Percentiles rank a stretch among this genome's conserved stretches.
These are phyloP conservation scores for Protobothrops mucrosquamatus DNA, from an alignment of 2,113 vertebrate genomes.

Conservation along the genomic window DNA sequence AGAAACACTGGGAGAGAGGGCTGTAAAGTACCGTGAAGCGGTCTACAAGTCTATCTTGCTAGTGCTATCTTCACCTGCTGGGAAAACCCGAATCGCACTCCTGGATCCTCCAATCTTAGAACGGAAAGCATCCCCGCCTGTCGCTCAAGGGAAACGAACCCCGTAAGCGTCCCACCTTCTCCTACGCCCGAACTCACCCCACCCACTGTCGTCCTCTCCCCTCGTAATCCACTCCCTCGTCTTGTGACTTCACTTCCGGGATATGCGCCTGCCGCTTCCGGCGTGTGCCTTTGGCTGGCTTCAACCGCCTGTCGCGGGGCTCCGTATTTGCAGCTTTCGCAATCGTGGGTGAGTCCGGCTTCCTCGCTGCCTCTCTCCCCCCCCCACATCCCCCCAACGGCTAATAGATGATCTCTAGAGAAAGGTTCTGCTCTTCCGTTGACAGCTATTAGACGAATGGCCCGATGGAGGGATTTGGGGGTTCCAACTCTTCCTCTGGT, in stretches of 20 bases:
- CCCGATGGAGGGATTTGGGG: background rate
- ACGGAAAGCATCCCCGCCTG: background rate
- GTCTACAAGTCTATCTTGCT: too few relatives aligned
- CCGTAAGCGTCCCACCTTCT: background rate
- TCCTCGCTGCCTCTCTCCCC: background rate
- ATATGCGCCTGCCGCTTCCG: background rate
- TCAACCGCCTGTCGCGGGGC: background rate
- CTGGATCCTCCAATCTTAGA: background rate
- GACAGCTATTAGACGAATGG: too few relatives aligned
- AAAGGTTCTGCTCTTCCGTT: background rate
- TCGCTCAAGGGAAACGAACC: background rate
- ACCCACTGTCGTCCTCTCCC: background rate
- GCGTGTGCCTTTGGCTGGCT: too few relatives aligned
- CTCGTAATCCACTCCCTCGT: background rate
- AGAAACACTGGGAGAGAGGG: too few relatives aligned
- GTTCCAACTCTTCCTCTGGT: background rate
- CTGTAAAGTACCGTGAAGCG: too few relatives aligned
- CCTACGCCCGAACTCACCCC: background rate
- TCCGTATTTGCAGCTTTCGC: background rate
- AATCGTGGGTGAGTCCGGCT: background rate
- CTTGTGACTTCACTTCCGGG: background rate
- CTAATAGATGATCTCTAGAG: background rate
- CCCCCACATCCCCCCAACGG: fast-evolving
- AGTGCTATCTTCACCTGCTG: background rate
- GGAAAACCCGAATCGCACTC: background rate